Percentiles rank a stretch among this genome's conserved stretches.
phyloP scores from a whole-genome alignment of 2,797 vertebrate species.

The Chelidonichthys spinosus region DNA sequence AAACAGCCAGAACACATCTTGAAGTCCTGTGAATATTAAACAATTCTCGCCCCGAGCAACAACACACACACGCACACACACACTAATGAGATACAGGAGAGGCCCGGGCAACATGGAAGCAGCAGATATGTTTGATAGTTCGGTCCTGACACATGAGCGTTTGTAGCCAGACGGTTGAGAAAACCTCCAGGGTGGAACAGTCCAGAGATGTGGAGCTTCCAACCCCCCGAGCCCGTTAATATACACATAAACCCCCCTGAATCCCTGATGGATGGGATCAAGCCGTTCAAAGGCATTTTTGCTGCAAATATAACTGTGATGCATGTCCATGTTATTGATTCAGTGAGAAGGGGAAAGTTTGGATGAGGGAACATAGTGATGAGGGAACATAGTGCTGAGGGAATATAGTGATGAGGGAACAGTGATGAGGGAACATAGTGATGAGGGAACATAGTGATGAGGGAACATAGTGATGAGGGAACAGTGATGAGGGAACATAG shows the following conservation, averaged over 20 bases:
- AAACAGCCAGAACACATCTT: constrained; percentile 22
- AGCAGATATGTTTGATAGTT: constrained; percentile 73
- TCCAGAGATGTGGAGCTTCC: constrained; percentile 18
- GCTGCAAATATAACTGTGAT: constrained; percentile 35
- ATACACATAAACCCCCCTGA: constrained; percentile 21
- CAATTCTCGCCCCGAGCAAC: constrained; percentile 30
- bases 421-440: too few species aligned
- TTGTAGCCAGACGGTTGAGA: constrained; percentile 36
- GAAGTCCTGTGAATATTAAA: constrained; percentile 54
- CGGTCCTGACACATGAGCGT: constrained; percentile 36
- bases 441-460: too few species aligned
- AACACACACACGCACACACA: background rate
- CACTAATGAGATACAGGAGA: constrained; percentile 66
- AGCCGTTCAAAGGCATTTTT: constrained; percentile 48
- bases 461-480: too few species aligned
- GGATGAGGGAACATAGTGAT: background rate
- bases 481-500: too few species aligned
- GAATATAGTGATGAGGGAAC: too few species aligned
- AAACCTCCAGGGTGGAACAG: constrained; percentile 45
- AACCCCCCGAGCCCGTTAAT: constrained; percentile 18
- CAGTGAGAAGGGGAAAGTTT: background rate
- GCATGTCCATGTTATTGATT: constrained; percentile 45
- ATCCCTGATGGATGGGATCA: constrained; percentile 29
- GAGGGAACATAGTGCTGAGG: too few species aligned
- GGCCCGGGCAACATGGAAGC: constrained; percentile 17